A percentile compares a stretch with the other conserved stretches of the same genome.
These are phyloP conservation scores for Drosophila ercepeae DNA, from an alignment of 1,140 invertebrate genomes.

Conservation along the genomic window DNA sequence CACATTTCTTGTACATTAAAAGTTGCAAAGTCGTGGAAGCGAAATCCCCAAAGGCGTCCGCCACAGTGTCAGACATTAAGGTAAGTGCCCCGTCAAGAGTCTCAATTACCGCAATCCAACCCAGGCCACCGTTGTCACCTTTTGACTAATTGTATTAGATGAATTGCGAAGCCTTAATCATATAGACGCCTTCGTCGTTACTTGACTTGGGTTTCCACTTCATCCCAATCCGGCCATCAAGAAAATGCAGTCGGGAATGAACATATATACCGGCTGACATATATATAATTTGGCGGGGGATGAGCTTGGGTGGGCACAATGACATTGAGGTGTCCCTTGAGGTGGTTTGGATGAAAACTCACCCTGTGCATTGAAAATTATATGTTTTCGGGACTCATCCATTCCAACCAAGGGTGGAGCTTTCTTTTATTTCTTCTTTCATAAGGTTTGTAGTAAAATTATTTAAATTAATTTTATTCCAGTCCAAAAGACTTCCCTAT, in stretches of 20 bases:
- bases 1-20: constrained; percentile 48
- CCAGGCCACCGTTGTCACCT: constrained; percentile 39
- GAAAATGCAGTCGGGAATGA: constrained; percentile 41
- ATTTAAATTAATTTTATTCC: background rate
- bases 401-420: constrained; percentile 13
- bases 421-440: background rate
- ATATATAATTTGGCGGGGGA: background rate
- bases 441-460: background rate
- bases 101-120: constrained; percentile 65
- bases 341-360: constrained; percentile 38
- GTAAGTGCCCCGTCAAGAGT: constrained; percentile 47
- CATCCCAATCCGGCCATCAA: constrained; percentile 11
- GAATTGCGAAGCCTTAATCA: constrained; percentile 80
- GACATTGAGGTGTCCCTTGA: constrained; percentile 49
- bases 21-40: constrained; percentile 64
- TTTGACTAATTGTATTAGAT: constrained; percentile 81
- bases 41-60: constrained; percentile 19
- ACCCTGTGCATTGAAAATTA: constrained; percentile 54
- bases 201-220: constrained; percentile 11
- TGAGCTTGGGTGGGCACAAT: constrained; percentile 2
- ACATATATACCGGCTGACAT: background rate
- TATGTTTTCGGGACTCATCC: constrained; percentile 37
- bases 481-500: background rate
- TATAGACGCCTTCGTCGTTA: constrained; percentile 48
- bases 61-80: constrained; percentile 54